These are phyloP conservation scores for Catostylus mosaicus DNA, from an alignment of 30 jellyfish, hydroid and myxozoan genomes.

Conservation along the genomic window DNA sequence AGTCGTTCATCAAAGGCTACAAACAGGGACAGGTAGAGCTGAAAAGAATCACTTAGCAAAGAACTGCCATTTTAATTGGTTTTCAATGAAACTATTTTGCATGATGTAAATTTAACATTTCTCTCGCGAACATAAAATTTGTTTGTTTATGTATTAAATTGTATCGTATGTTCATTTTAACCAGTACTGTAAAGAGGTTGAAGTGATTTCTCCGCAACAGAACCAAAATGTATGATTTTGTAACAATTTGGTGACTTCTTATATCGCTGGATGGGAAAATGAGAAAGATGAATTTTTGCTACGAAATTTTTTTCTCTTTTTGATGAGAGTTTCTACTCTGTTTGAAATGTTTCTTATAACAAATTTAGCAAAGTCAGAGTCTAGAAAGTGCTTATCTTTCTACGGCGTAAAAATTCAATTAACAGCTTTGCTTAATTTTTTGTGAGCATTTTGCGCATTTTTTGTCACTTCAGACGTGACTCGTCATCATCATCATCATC, in stretches of 20 bases:
- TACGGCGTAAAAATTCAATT: no score
- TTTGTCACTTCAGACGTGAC: no score
- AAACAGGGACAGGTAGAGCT: conserved; percentile 47
- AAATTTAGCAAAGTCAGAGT: no score
- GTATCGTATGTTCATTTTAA: background rate
- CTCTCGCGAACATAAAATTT: background rate
- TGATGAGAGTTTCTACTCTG: no score
- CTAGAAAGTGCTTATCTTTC: no score
- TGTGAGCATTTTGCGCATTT: no score
- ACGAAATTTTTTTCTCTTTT: no score
- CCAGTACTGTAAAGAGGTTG: background rate
- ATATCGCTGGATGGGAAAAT: background rate
- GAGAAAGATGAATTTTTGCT: background rate
- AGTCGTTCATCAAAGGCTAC: conserved; percentile 60
- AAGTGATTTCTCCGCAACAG: background rate
- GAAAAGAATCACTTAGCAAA: background rate
- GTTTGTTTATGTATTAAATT: background rate
- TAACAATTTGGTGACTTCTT: background rate
- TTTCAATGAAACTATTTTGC: background rate
- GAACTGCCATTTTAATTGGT: background rate
- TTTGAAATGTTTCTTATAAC: no score
- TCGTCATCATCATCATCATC: no score
- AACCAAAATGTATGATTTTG: background rate
- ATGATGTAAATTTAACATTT: background rate
- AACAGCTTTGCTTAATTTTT: no score